Percentiles rank a stretch among this genome's conserved stretches.
Conservation (phyloP, 2,888 invertebrate species). For the Heliconius erato region DNA sequence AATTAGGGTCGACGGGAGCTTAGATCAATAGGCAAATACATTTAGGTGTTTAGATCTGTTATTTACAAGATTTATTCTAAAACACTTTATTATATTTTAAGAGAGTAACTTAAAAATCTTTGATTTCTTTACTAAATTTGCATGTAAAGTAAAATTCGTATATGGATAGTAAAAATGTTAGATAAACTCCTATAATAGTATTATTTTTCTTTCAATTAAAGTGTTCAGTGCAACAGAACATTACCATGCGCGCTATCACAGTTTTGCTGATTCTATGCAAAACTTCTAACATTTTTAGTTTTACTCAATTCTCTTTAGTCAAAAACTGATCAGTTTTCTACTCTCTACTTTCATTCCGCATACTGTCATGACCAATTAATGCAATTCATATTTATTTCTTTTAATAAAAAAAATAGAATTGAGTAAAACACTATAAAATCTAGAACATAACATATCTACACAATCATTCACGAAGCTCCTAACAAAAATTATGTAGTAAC, state of each 20-base stretch:
- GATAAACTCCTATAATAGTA: background rate
- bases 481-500: constrained; percentile 36
- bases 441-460: constrained; percentile 56
- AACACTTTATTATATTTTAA: background rate
- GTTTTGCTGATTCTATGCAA: constrained; percentile 40
- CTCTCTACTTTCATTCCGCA: no score
- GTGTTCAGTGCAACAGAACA: constrained; percentile 38
- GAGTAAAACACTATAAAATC: constrained; percentile 45
- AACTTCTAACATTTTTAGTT: constrained; percentile 42
- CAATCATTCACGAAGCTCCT: constrained; percentile 73
- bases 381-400: background rate
- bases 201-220: background rate
- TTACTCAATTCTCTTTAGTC: constrained; percentile 44
- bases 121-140: no score
- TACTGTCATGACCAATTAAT: background rate
- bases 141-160: no score
- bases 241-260: constrained; percentile 47
- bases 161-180: no score
- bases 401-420: constrained; percentile 23
- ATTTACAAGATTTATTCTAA: background rate
- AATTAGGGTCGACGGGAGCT: background rate
- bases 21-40: background rate
- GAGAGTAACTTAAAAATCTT: no score
- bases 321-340: background rate
- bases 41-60: background rate